Evolutionary conservation across 1,140 invertebrate species (phyloP).

Genomic region (Drosophila ogumai): DNA sequence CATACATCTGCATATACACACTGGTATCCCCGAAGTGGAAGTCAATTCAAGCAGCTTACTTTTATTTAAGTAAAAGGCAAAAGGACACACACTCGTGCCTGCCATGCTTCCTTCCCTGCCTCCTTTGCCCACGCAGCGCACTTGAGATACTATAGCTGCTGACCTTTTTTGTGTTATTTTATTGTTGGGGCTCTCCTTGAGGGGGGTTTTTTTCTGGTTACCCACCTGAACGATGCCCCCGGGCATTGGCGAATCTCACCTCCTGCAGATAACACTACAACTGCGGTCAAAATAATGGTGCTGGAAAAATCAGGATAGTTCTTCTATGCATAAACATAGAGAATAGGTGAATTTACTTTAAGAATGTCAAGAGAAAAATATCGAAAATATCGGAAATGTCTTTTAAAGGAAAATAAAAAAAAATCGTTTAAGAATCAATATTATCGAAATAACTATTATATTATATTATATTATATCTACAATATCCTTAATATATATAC

Average conservation of each 20-base stretch:
- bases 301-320: no score
- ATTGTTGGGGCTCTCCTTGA: slow-evolving; percentile 22
- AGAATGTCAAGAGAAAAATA: neutral
- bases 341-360: no score
- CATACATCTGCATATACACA: slow-evolving; percentile 13
- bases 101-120: neutral
- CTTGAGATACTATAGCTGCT: slow-evolving; percentile 36
- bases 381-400: neutral
- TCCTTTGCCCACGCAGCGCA: slow-evolving; percentile 1
- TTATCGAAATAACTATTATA: neutral
- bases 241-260: neutral
- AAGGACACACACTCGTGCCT: slow-evolving; percentile 21
- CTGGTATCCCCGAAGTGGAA: slow-evolving; percentile 50
- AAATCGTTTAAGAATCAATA: neutral
- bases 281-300: neutral
- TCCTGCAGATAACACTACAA: neutral
- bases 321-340: no score
- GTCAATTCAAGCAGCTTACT: slow-evolving; percentile 75
- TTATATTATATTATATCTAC: no score
- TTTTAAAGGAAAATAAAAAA: no score
- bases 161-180: slow-evolving; percentile 49
- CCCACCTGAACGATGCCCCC: slow-evolving; percentile 25
- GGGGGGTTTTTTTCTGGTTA: neutral
- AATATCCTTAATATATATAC: no score
- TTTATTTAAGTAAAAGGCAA: slow-evolving; percentile 63